These are phyloP conservation scores for Himalopsyche tibetana DNA, from an alignment of 2,888 invertebrate genomes.

Conservation along the genomic window DNA sequence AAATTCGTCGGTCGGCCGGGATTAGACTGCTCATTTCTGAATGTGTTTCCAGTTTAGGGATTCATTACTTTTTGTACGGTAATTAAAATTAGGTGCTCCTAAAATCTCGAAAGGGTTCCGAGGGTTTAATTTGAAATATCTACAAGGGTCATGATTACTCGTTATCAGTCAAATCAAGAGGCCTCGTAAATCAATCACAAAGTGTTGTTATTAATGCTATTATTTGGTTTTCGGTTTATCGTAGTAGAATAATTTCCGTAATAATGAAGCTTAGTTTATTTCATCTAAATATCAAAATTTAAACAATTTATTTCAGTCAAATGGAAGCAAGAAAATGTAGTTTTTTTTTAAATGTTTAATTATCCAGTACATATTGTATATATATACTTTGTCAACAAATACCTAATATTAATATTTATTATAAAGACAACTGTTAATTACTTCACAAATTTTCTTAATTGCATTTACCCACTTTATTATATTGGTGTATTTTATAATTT, in stretches of 20 bases:
- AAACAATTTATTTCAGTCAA: too few species aligned
- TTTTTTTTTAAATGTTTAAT: too few species aligned
- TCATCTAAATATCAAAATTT: background rate
- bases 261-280: background rate
- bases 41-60: slow-evolving; percentile 41
- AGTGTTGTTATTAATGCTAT: slow-evolving; percentile 35
- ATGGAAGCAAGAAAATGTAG: too few species aligned
- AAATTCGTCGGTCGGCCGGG: slow-evolving; percentile 47
- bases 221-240: background rate
- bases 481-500: too few species aligned
- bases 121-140: slow-evolving; percentile 27
- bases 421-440: too few species aligned
- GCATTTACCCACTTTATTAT: too few species aligned
- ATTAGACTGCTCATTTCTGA: slow-evolving; percentile 44
- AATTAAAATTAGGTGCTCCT: slow-evolving; percentile 23
- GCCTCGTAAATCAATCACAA: slow-evolving; percentile 41
- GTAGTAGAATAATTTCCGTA: background rate
- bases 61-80: slow-evolving; percentile 36
- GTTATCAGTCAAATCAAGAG: slow-evolving; percentile 42
- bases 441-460: too few species aligned
- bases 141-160: slow-evolving; percentile 39
- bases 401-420: too few species aligned
- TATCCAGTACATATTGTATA: too few species aligned
- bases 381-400: too few species aligned
- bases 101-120: slow-evolving; percentile 39